Evolutionary conservation across 1,140 invertebrate genomes (phyloP).

Genomic region (Radopholus similis): DNA sequence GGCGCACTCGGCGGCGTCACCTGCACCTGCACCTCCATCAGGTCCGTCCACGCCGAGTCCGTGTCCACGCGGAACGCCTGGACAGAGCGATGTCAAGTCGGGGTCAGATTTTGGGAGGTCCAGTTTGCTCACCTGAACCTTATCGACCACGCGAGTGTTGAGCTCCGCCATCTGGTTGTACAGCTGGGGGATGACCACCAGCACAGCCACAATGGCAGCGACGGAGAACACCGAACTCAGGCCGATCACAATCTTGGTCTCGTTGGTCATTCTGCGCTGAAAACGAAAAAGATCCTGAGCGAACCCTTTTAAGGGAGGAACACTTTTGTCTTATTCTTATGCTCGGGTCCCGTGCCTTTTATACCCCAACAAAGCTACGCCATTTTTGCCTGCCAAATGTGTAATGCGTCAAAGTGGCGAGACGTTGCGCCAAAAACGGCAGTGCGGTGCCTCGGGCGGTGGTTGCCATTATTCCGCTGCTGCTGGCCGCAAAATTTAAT

Average conservation of each 20-base stretch:
- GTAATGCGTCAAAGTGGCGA: too few relatives aligned
- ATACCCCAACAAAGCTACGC: too few relatives aligned
- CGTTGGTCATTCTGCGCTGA: slow-evolving; percentile 11
- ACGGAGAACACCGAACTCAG: slow-evolving; percentile 26
- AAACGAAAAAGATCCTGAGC: not conserved
- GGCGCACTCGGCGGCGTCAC: slow-evolving; percentile 44
- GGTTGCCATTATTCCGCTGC: too few relatives aligned
- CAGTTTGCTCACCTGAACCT: not conserved
- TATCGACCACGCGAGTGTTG: slow-evolving; percentile 26
- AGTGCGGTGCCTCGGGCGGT: too few relatives aligned
- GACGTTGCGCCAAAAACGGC: too few relatives aligned
- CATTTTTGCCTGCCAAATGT: too few relatives aligned
- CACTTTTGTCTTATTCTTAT: too few relatives aligned
- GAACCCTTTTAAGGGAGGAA: too few relatives aligned
- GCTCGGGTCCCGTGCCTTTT: too few relatives aligned
- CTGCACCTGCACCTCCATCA: slow-evolving; percentile 40
- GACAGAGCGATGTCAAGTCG: not conserved
- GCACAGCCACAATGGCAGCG: slow-evolving; percentile 25
- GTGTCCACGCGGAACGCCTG: slow-evolving; percentile 39
- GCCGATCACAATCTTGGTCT: slow-evolving; percentile 32
- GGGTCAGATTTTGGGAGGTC: too few relatives aligned
- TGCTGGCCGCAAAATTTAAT: too few relatives aligned
- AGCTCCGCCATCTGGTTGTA: slow-evolving; percentile 34
- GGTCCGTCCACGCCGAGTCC: too few relatives aligned
- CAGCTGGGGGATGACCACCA: slow-evolving; percentile 24